Base-by-base conservation (phyloP, 1,140 invertebrate genomes). In the Hypothenemus hampei region DNA sequence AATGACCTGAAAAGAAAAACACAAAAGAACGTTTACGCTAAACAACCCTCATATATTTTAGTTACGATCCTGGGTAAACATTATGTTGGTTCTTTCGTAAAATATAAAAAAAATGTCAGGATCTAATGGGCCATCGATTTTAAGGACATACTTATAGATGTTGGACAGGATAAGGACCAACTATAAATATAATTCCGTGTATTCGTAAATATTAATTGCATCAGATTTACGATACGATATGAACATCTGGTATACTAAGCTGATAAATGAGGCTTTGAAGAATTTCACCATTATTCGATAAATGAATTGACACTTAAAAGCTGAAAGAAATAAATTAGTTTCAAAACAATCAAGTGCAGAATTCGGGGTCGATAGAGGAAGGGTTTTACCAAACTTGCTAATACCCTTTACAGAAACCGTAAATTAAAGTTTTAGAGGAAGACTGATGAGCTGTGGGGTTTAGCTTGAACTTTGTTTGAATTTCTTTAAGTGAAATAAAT, bases 21-120 rank as follows among this genome's bases (percentile, higher is more conserved):
- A 45, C 43, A 45, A 45, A 45, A 45, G 23, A 45, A 45, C 43
- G 43, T 45, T 45, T 45, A 45, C 26, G 43, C 43, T 45, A 45
- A 45, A 45, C 26, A 45, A 31, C 43, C 39, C 43, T 31, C 43
- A 45, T 45, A 45, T 45, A 45, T 45, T 45, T 45, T 19, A 45
- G 43, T 45, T 45, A 45, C 43, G 43, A 29, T 18, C 24, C 23
- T 20, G 43, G 43, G 43, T 29, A 29, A 45, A 45, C 23, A 31
- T 45, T 45, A 45, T 45, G 43, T 45, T 45, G 23, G 43, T 45
- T 43, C 40, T 20, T 45, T 45, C 31, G 43, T 24, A 18, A 45
- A 45, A 29, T 45, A 29, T 45, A 45, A 45, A 45, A 45, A 45
- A 29, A 29, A 29, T 16, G 3, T 41, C 3, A 16, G 23, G 24